Evolutionary conservation across 2,113 vertebrate species (phyloP).

Genomic region (Variabilichromis moorii): DNA sequence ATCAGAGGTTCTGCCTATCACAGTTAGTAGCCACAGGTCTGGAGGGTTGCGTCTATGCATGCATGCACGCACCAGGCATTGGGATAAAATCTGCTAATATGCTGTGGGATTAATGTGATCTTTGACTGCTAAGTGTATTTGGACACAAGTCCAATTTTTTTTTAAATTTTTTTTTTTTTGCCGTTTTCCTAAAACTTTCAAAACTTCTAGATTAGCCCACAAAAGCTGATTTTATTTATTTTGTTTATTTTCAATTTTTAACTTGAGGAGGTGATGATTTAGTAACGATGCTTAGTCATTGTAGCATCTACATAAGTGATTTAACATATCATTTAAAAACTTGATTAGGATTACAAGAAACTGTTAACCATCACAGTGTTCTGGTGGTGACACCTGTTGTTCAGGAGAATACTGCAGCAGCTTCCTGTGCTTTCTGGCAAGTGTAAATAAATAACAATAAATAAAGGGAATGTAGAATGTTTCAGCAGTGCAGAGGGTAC

Average conservation of each 20-base stretch:
- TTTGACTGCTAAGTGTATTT: background rate
- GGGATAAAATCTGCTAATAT: background rate
- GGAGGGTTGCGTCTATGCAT: background rate
- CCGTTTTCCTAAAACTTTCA: background rate
- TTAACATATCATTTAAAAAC: background rate
- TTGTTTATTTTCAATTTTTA: background rate
- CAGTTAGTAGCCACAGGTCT: background rate
- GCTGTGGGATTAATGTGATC: background rate
- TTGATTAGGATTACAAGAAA: background rate
- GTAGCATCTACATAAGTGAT: background rate
- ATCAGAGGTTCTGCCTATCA: background rate
- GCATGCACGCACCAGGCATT: background rate
- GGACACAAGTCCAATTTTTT: background rate
- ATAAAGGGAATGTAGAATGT: background rate
- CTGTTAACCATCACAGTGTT: background rate
- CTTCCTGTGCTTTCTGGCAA: background rate
- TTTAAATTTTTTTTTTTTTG: background rate
- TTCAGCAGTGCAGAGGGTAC: background rate
- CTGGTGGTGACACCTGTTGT: background rate
- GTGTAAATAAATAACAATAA: background rate
- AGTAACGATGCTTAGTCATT: background rate
- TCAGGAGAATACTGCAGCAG: background rate
- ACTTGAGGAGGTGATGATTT: background rate
- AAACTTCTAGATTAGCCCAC: background rate
- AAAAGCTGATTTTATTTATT: background rate